Conservation (phyloP, 30 jellyfish, hydroid and myxozoan genomes). For the Euphysa ruthae region DNA sequence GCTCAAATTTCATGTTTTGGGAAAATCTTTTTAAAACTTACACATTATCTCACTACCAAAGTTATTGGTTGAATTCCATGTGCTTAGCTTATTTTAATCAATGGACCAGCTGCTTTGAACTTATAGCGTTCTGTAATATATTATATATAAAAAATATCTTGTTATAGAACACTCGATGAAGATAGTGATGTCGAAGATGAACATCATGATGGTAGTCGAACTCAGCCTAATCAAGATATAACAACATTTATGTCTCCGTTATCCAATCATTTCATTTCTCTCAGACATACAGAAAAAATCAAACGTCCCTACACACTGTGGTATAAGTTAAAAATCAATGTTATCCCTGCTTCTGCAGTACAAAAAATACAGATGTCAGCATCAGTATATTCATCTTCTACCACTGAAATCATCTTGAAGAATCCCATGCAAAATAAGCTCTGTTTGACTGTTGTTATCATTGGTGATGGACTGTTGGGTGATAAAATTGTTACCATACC, state of each 20-base stretch:
- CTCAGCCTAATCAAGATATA: too few species aligned
- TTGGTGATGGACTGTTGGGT: constrained; percentile 59
- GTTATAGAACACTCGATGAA: too few species aligned
- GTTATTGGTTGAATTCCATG: too few species aligned
- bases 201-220: too few species aligned
- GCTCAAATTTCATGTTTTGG: too few species aligned
- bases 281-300: constrained; percentile 27
- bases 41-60: too few species aligned
- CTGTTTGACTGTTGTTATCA: constrained; percentile 38
- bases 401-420: constrained; percentile 45
- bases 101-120: too few species aligned
- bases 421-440: constrained; percentile 52
- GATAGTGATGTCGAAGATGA: constrained; percentile 82
- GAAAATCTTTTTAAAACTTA: too few species aligned
- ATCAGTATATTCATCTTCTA: constrained; percentile 36
- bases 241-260: constrained; percentile 12
- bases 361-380: constrained; percentile 41
- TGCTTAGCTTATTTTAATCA: too few species aligned
- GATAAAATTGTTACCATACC: constrained; percentile 37
- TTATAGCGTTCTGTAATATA: too few species aligned
- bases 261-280: constrained; percentile 16
- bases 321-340: constrained; percentile 51
- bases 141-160: too few species aligned
- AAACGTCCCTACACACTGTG: constrained; percentile 72
- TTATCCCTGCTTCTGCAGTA: constrained; percentile 54